Base-by-base conservation (phyloP, 2,888 invertebrate genomes). In the Orthosia cruda region DNA sequence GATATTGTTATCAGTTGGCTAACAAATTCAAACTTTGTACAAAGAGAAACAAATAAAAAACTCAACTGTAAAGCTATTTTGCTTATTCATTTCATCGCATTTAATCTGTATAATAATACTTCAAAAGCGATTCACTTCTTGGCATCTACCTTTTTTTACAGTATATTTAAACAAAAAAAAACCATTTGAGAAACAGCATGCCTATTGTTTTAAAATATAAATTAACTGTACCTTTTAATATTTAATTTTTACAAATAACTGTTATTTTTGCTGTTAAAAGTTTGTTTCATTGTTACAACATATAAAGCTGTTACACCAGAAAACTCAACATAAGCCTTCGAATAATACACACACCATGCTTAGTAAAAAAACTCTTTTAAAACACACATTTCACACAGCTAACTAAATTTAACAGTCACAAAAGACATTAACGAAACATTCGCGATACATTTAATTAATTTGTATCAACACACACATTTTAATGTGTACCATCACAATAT, bases 251-350 rank as follows among this genome's bases (percentile, higher is more conserved):
- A 50, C 40, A 64, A 47, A 59, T 59, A 16, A 40, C n/a, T 18
- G 18, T 59, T 54, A 47, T 62, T 47, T n/a, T 45, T n/a, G 26
- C 71, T 62, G 15, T 47, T 50, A 45, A 47, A 50, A 55, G 7
- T 40, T 49, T 62, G 40, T 49, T 66, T 63, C 9, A 49, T 40
- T 50, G 49, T 45, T 61, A 81, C 70, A 76, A 71, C 71, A 74
- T 45, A 78, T 40, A 40, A 40, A 78, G 81, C 81, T 18, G 55
- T 67, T 57, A 72, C 64, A 78, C 77, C 72, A 71, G 59, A 78
- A 78, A 80, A 83, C 79, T 87, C 83, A 85, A 85, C 81, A 83
- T 71, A 82, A 88, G 83, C 88, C 64, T 88, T 85, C 57, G 74
- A 88, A 81, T 87, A 84, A 72, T 75, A 81, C 70, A 73, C 82